Percentiles rank a stretch among this genome's conserved stretches.
These are phyloP conservation scores for Brachypterus glaber DNA, from an alignment of 2,888 invertebrate genomes.

Conservation along the genomic window DNA sequence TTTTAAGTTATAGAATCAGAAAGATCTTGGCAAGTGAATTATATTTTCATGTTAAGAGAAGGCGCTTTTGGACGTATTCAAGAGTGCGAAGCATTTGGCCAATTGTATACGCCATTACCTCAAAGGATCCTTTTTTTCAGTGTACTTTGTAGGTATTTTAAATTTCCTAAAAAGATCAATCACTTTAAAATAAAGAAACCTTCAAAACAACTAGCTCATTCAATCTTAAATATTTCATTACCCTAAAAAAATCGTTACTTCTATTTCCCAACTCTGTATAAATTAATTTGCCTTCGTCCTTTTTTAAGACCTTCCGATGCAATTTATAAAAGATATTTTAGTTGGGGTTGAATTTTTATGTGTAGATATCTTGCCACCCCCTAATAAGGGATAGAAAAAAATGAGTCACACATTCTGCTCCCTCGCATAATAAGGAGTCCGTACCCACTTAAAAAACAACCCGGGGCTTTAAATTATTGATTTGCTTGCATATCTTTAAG, in stretches of 20 bases:
- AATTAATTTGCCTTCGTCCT: constrained; percentile 31
- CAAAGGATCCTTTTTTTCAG: too few relatives aligned
- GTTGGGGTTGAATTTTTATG: constrained; percentile 40
- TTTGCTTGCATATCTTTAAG: constrained; percentile 16
- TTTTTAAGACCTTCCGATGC: constrained; percentile 28
- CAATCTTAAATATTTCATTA: not conserved
- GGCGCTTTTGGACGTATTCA: too few relatives aligned
- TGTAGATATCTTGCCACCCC: constrained; percentile 35
- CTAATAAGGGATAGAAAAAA: constrained; percentile 39
- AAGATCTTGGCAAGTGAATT: too few relatives aligned
- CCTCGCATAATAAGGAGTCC: constrained; percentile 31
- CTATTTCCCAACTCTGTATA: constrained; percentile 11
- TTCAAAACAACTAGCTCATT: too few relatives aligned
- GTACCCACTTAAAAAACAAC: constrained; percentile 35
- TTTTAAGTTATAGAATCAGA: too few relatives aligned
- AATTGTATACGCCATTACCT: too few relatives aligned
- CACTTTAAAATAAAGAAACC: too few relatives aligned
- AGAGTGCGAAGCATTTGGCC: too few relatives aligned
- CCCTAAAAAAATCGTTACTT: not conserved
- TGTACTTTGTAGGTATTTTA: too few relatives aligned
- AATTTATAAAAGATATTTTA: constrained; percentile 28
- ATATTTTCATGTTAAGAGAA: too few relatives aligned
- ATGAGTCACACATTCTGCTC: constrained; percentile 40
- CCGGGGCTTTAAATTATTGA: constrained; percentile 40
- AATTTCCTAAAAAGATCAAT: too few relatives aligned